Conservation (phyloP, 2,888 invertebrate species). For the Pimpla rufipes region DNA sequence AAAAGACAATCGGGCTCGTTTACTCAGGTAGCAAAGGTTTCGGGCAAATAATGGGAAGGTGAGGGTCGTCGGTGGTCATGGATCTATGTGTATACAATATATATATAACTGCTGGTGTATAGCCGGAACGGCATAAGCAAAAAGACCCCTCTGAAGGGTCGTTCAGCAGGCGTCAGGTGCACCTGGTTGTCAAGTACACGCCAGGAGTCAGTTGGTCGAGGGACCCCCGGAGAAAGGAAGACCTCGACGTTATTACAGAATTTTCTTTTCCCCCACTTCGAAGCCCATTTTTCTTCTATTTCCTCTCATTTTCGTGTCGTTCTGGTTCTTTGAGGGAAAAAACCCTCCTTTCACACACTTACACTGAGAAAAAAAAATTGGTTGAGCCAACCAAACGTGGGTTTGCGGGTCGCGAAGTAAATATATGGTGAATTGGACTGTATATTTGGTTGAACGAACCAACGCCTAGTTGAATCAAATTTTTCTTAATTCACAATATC, state of each 20-base stretch:
- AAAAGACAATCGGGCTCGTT: constrained; percentile 39
- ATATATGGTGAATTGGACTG: no score
- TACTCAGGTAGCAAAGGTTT: constrained; percentile 41
- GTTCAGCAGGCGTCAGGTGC: constrained; percentile 43
- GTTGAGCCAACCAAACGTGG: no score
- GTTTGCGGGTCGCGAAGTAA: no score
- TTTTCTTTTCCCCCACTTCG: constrained; percentile 10
- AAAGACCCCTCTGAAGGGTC: constrained; percentile 31
- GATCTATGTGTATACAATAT: neutral
- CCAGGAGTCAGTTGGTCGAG: constrained; percentile 37
- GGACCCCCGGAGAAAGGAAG: constrained; percentile 6
- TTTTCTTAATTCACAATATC: no score
- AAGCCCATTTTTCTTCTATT: constrained; percentile 21
- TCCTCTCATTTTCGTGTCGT: constrained; percentile 11
- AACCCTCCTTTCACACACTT: constrained; percentile 2
- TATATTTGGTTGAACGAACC: no score
- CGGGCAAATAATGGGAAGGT: constrained; percentile 13
- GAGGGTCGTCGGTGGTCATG: constrained; percentile 9
- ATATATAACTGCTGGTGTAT: neutral
- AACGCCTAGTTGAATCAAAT: no score
- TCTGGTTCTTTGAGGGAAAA: neutral
- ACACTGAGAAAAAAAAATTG: no score
- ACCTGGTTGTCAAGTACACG: constrained; percentile 41
- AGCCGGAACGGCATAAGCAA: neutral
- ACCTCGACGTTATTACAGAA: constrained; percentile 21